Evolutionary conservation across 2,113 vertebrate genomes (phyloP).

Genomic region (Stegostoma tigrinum): DNA sequence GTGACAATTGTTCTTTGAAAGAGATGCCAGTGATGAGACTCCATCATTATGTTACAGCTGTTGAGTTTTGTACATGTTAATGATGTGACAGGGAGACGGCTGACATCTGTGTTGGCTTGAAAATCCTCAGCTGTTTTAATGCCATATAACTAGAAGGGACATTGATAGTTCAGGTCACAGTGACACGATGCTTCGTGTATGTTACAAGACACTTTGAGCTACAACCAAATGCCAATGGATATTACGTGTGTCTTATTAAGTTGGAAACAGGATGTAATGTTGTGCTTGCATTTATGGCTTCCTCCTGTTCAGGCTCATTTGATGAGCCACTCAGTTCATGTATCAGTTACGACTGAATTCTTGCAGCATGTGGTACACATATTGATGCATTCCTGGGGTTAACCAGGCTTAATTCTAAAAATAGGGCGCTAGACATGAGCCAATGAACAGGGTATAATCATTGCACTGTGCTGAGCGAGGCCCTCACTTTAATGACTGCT

Average conservation of each 20-base stretch:
- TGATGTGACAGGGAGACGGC: not conserved
- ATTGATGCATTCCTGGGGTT: not conserved
- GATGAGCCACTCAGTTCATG: not conserved
- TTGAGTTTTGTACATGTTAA: not conserved
- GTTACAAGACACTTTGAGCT: not conserved
- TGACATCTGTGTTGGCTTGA: not conserved
- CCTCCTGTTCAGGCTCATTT: not conserved
- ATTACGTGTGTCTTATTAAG: not conserved
- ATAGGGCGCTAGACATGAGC: not conserved
- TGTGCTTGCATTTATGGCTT: not conserved
- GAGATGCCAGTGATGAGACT: not conserved
- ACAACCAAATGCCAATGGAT: not conserved
- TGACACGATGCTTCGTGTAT: not conserved
- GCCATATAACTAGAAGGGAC: not conserved
- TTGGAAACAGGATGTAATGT: not conserved
- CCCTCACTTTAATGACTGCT: constrained; percentile 17
- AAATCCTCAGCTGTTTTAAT: constrained; percentile 3
- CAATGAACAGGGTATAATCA: constrained; percentile 31
- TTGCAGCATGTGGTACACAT: not conserved
- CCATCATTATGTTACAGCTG: not conserved
- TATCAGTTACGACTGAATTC: constrained; percentile 27
- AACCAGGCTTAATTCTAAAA: not conserved
- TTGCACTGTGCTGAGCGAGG: not conserved
- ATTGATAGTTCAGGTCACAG: not conserved
- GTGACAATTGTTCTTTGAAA: not conserved